Percentiles rank a stretch among this genome's conserved stretches.
Conservation (phyloP, 2,888 invertebrate species). For the Leptarthrus brevirostris region DNA sequence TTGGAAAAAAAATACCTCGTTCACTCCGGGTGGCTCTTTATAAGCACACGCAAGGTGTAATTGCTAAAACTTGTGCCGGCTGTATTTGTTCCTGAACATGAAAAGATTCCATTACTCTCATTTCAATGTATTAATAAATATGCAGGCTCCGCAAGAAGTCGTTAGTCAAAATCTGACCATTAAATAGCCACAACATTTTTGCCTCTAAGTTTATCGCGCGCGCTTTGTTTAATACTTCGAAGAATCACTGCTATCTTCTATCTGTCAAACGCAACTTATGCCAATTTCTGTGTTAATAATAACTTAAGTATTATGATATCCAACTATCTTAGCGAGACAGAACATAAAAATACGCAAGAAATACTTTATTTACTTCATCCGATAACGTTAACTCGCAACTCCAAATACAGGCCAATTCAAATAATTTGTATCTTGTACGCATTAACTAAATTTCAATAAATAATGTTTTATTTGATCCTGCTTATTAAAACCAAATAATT, state of each 20-base stretch:
- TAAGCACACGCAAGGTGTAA: slow-evolving; percentile 81
- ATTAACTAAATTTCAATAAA: too few species aligned
- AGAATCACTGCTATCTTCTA: slow-evolving; percentile 85
- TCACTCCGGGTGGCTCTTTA: slow-evolving; percentile 78
- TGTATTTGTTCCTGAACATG: slow-evolving; percentile 86
- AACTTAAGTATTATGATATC: too few species aligned
- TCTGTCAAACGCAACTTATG: too few species aligned
- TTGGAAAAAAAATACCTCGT: slow-evolving; percentile 76
- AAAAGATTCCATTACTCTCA: slow-evolving; percentile 87
- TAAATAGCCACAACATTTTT: slow-evolving; percentile 84
- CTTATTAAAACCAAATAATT: too few species aligned
- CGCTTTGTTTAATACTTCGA: slow-evolving; percentile 82
- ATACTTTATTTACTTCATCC: too few species aligned
- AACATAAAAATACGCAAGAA: too few species aligned
- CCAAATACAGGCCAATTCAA: too few species aligned
- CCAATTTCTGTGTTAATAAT: too few species aligned
- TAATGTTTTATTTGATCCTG: too few species aligned
- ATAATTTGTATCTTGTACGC: too few species aligned
- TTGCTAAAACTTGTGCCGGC: slow-evolving; percentile 84
- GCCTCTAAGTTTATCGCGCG: slow-evolving; percentile 86
- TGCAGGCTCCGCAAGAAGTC: slow-evolving; percentile 77
- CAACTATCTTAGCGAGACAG: too few species aligned
- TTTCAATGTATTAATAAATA: slow-evolving; percentile 78
- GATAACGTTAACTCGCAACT: too few species aligned
- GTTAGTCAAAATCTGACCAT: slow-evolving; percentile 82